These are phyloP conservation scores for Anneissia japonica DNA, from an alignment of 35 echinoderm and acorn worm genomes.

Conservation along the genomic window DNA sequence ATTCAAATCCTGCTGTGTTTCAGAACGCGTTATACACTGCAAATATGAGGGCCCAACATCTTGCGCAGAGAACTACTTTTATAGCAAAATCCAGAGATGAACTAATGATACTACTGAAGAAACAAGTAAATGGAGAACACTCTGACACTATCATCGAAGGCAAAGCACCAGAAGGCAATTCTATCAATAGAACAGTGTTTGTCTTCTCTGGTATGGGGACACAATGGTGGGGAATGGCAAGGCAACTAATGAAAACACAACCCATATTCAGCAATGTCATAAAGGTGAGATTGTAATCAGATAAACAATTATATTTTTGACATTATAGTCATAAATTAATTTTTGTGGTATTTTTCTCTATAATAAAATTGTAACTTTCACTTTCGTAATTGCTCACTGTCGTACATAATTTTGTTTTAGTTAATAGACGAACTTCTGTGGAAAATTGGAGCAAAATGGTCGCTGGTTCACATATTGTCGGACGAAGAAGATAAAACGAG, in stretches of 20 bases:
- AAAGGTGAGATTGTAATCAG: slow-evolving; percentile 20
- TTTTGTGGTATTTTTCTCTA: no score
- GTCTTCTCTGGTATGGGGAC: slow-evolving; percentile 75
- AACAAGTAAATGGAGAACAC: neutral
- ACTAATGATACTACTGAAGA: neutral
- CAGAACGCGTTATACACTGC: neutral
- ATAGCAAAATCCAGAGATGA: slow-evolving; percentile 14
- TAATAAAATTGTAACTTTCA: neutral
- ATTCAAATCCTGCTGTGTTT: neutral
- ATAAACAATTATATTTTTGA: neutral
- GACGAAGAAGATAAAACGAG: slow-evolving; percentile 6
- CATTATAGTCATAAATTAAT: neutral
- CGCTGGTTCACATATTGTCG: slow-evolving; percentile 27
- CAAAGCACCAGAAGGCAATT: neutral
- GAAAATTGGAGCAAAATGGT: slow-evolving; percentile 47
- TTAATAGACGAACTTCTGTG: slow-evolving; percentile 15
- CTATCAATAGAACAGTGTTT: slow-evolving; percentile 18
- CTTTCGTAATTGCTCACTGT: neutral
- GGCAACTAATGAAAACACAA: slow-evolving; percentile 39
- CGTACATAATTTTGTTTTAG: no score
- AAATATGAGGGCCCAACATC: neutral
- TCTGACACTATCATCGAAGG: neutral
- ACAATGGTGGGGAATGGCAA: slow-evolving; percentile 79
- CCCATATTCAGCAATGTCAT: slow-evolving; percentile 35
- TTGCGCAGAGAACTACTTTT: neutral